These are phyloP conservation scores for Coptotermes formosanus DNA, from an alignment of 1,140 invertebrate species.

Conservation along the genomic window DNA sequence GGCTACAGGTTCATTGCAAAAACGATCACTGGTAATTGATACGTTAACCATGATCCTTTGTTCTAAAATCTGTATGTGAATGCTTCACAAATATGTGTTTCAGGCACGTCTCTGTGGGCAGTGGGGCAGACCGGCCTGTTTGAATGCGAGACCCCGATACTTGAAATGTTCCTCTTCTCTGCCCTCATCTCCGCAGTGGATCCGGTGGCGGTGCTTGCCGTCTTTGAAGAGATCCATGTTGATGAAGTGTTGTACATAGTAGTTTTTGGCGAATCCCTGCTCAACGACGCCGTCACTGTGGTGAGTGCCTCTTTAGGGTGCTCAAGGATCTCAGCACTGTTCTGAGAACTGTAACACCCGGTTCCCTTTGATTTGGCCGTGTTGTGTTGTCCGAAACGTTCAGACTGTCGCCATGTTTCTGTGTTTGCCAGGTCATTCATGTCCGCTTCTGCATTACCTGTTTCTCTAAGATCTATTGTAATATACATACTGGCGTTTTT, in stretches of 20 bases:
- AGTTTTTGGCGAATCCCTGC: slow-evolving; percentile 96
- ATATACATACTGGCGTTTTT: too few relatives aligned
- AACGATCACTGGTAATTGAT: too few relatives aligned
- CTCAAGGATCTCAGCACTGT: not conserved
- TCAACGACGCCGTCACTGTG: slow-evolving; percentile 96
- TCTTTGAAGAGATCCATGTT: slow-evolving; percentile 99
- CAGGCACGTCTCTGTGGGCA: slow-evolving; percentile 80
- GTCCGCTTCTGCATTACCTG: too few relatives aligned
- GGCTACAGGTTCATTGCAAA: too few relatives aligned
- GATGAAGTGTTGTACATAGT: slow-evolving; percentile 99
- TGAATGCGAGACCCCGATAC: slow-evolving; percentile 67
- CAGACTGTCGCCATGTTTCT: too few relatives aligned
- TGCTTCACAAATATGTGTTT: not conserved
- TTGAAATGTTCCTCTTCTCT: slow-evolving; percentile 91
- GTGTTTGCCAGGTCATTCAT: too few relatives aligned
- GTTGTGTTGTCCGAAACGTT: too few relatives aligned
- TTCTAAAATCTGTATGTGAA: too few relatives aligned
- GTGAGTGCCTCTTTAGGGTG: slow-evolving; percentile 54
- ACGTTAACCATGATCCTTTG: too few relatives aligned
- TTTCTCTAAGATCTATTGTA: too few relatives aligned
- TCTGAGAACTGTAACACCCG: not conserved
- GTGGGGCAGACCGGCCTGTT: slow-evolving; percentile 82
- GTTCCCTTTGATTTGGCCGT: too few relatives aligned
- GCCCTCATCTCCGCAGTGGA: slow-evolving; percentile 98
- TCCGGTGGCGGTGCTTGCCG: slow-evolving; percentile 95